Evolutionary conservation across 2,888 invertebrate species (phyloP).

Genomic region (Hypena proboscidalis): DNA sequence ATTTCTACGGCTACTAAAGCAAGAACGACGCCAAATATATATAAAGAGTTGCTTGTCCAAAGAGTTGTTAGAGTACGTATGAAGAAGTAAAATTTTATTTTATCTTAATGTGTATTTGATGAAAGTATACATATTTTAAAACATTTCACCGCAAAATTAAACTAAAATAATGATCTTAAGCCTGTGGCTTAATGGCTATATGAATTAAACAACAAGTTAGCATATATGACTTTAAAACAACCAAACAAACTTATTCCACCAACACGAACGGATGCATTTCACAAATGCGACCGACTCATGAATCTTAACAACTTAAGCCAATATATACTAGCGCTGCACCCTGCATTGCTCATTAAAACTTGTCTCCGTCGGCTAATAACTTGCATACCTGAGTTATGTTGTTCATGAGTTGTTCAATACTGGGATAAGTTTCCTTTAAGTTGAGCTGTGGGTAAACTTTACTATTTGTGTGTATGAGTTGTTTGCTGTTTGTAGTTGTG

Average conservation of each 20-base stretch:
- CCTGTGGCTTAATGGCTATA: no score
- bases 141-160: no score
- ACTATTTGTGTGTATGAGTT: constrained; percentile 12
- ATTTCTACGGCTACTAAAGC: no score
- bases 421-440: constrained; percentile 34
- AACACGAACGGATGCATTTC: constrained; percentile 4
- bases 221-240: no score
- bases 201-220: no score
- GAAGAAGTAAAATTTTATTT: no score
- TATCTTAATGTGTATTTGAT: no score
- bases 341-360: constrained; percentile 44
- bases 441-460: constrained; percentile 26
- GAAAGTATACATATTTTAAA: no score
- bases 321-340: constrained; percentile 23
- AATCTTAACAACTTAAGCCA: constrained; percentile 36
- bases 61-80: no score
- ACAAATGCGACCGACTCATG: constrained; percentile 15
- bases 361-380: constrained; percentile 40
- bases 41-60: no score
- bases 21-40: no score
- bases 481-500: constrained; percentile 13
- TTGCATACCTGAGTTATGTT: constrained; percentile 41
- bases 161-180: no score
- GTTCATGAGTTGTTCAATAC: constrained; percentile 19
- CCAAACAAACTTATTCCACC: constrained; percentile 1